These are phyloP conservation scores for Staurois parvus DNA, from an alignment of 2,797 vertebrate genomes.

Conservation along the genomic window DNA sequence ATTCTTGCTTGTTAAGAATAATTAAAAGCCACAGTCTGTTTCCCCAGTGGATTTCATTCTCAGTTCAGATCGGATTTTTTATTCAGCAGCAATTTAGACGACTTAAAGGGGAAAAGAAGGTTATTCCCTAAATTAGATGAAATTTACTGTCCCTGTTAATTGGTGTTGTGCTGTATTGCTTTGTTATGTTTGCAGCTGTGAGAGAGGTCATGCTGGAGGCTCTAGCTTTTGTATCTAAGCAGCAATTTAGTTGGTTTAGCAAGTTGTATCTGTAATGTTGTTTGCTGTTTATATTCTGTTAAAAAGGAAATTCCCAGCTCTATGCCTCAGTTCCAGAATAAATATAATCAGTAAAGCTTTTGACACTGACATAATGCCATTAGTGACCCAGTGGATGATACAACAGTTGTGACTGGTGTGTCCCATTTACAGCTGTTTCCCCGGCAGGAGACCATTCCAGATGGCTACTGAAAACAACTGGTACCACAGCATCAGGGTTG, in stretches of 20 bases:
- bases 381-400: too few relatives aligned
- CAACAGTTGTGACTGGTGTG: too few relatives aligned
- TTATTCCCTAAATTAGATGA: slow-evolving; percentile 56
- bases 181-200: slow-evolving; percentile 51
- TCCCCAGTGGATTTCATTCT: slow-evolving; percentile 58
- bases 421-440: too few relatives aligned
- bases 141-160: slow-evolving; percentile 50
- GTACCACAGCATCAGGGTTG: too few relatives aligned
- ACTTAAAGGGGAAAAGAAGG: slow-evolving; percentile 61
- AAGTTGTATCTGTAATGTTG: not conserved
- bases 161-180: slow-evolving; percentile 47
- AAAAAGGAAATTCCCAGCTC: not conserved
- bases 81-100: slow-evolving; percentile 49
- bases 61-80: slow-evolving; percentile 54
- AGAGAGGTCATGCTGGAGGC: slow-evolving; percentile 34
- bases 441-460: too few relatives aligned
- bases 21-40: slow-evolving; percentile 63
- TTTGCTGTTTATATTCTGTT: not conserved
- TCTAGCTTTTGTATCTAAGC: not conserved
- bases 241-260: not conserved
- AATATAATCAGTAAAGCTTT: not conserved
- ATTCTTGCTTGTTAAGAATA: slow-evolving; percentile 63
- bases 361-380: too few relatives aligned
- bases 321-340: not conserved
- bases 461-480: too few relatives aligned